Base-by-base conservation (phyloP, 2,113 vertebrate species). In the Etia nguti region DNA sequence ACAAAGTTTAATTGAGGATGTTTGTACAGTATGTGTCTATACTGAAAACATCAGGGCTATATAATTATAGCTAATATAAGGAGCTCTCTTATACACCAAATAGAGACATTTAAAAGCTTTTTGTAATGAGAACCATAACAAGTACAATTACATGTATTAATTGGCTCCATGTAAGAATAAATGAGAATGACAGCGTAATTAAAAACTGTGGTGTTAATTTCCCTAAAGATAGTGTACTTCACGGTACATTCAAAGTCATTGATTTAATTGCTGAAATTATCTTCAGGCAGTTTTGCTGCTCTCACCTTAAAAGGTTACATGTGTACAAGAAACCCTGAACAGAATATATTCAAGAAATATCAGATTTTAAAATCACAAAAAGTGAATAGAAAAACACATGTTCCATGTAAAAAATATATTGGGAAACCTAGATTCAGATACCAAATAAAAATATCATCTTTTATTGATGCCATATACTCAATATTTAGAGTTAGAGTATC, bases 91-190 rank as follows among this genome's bases (percentile, higher is more conserved):
- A 80, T 80, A 88, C 83, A 88, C 80, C 86, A 79, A 85, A 82
- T 84, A 41, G 12, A 43, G 24, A 50, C 43, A 18, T 77, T 77
- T 77, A 31, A 88, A 92, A 84, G 87, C 86, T 90, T 77, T 48
- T 56, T 77, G 50, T 50, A 92, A 95, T 95, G 83, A 81, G 83
- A 89, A 77, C 77, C 90, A 93, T 92, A 91, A 94, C 90, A 91
- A 93, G 90, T 68, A 90, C 90, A 93, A 92, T 94, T 95, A 94
- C 92, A 94, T 89, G 75, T 93, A 93, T 93, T 95, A 95, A 95
- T 94, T 93, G 93, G 54, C 88, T 95, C 89, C 57, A 85, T 89
- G 81, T 80, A 80, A 57, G 86, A 89, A 92, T 92, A 87, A 93
- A 94, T 92, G 90, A 94, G 70, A 92, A 89, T 88, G 90, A 91